phyloP scores from a whole-genome alignment of 2,113 vertebrate genomes.

The Ceyx cyanopectus region DNA sequence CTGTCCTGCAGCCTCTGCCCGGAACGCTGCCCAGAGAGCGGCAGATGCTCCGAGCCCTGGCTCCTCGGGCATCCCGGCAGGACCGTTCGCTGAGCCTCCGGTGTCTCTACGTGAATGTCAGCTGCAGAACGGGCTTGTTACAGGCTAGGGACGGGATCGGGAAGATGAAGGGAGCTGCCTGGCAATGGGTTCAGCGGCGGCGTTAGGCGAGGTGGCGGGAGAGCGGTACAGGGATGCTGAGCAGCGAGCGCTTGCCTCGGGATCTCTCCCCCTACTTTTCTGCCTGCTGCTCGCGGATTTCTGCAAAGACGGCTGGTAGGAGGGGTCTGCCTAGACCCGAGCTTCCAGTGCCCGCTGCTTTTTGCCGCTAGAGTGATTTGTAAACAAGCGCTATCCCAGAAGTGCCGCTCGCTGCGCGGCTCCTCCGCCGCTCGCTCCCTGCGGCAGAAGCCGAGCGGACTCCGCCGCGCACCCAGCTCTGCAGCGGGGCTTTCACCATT shows the following conservation, averaged over 20 bases:
- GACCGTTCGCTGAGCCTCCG: accelerated
- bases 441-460: background rate
- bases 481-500: conserved; percentile 19
- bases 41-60: background rate
- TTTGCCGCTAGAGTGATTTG: conserved; percentile 73
- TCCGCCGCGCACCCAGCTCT: no score
- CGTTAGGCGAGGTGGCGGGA: background rate
- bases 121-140: background rate
- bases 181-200: background rate
- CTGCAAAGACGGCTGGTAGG: background rate
- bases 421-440: conserved; percentile 66
- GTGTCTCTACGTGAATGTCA: background rate
- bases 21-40: background rate
- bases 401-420: conserved; percentile 70
- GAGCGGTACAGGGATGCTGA: background rate
- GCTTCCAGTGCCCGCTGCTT: conserved; percentile 52
- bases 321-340: conserved; percentile 42
- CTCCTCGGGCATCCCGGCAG: background rate
- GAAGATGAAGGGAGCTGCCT: background rate
- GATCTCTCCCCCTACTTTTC: background rate
- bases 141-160: background rate
- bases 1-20: background rate
- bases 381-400: conserved; percentile 76
- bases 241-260: background rate
- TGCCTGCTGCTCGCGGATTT: background rate